phyloP scores from a whole-genome alignment of 2,113 vertebrate species.

The Speoplatyrhinus poulsoni region DNA sequence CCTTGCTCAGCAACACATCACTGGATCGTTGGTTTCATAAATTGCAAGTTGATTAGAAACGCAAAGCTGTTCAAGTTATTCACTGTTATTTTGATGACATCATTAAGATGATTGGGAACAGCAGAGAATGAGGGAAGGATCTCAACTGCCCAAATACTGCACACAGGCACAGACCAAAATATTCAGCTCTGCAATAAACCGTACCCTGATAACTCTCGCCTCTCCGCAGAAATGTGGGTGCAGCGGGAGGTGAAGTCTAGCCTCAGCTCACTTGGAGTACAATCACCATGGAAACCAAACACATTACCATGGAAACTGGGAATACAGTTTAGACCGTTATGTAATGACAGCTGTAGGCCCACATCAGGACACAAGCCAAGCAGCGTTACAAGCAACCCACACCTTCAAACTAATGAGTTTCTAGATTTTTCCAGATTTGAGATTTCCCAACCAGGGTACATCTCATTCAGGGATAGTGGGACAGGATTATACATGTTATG shows the following conservation, averaged over 20 bases:
- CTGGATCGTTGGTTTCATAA: no score
- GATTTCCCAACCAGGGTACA: not conserved
- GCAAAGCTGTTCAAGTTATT: no score
- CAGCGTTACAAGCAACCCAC: not conserved
- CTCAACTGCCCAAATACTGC: constrained; percentile 15
- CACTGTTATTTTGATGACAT: no score
- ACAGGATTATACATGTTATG: not conserved
- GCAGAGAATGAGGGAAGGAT: not conserved
- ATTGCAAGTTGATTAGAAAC: no score
- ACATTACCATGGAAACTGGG: constrained; percentile 73
- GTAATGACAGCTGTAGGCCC: constrained; percentile 59
- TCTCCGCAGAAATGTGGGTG: constrained; percentile 42
- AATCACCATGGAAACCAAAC: constrained; percentile 72
- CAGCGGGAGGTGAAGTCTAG: constrained; percentile 17
- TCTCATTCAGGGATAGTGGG: not conserved
- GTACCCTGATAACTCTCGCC: constrained; percentile 3
- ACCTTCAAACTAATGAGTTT: constrained; percentile 13
- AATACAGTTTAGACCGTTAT: constrained; percentile 57
- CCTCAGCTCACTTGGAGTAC: constrained; percentile 40
- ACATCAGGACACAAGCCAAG: constrained; percentile 23
- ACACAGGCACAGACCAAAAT: not conserved
- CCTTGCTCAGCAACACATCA: no score
- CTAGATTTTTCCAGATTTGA: not conserved
- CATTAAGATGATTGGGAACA: no score
- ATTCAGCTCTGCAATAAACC: not conserved